Conservation (phyloP, 92 coral and sea anemone genomes). For the Paragorgia papillata region DNA sequence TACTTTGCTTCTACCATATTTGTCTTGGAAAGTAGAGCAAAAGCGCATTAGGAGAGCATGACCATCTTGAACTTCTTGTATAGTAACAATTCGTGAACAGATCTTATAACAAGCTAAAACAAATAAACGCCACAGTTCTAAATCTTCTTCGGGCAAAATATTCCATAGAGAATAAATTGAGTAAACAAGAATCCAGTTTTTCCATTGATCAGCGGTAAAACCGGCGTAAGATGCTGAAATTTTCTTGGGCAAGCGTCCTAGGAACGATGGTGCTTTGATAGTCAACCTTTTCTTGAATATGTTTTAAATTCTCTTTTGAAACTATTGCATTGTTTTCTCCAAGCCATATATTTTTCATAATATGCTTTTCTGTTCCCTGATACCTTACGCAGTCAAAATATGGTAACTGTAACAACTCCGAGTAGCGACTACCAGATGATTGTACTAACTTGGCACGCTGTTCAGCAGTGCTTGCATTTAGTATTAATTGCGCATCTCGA, state of each 20-base stretch:
- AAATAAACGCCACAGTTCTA: slow-evolving; percentile 55
- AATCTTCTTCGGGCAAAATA: slow-evolving; percentile 34
- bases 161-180: slow-evolving; percentile 46
- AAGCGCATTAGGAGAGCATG: slow-evolving; percentile 10
- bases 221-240: slow-evolving; percentile 47
- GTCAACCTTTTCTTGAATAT: slow-evolving; percentile 47
- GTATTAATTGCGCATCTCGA: slow-evolving; percentile 16
- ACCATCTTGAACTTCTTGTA: neutral
- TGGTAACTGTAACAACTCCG: slow-evolving; percentile 48
- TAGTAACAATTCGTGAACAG: slow-evolving; percentile 35
- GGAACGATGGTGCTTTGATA: slow-evolving; percentile 29
- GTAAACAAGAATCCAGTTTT: slow-evolving; percentile 46
- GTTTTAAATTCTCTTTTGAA: neutral
- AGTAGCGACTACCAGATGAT: slow-evolving; percentile 50
- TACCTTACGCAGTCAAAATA: slow-evolving; percentile 73
- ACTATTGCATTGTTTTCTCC: slow-evolving; percentile 27
- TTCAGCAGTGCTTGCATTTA: slow-evolving; percentile 52
- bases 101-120: slow-evolving; percentile 43
- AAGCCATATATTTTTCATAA: slow-evolving; percentile 69
- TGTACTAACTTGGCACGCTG: slow-evolving; percentile 39
- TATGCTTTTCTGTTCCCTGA: slow-evolving; percentile 72
- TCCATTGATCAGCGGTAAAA: slow-evolving; percentile 65
- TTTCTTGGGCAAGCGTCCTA: slow-evolving; percentile 56
- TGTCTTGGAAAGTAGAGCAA: slow-evolving; percentile 23
- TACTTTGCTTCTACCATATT: slow-evolving; percentile 46